Conservation (phyloP, 2,888 invertebrate species). For the Metacarcinus magister region DNA sequence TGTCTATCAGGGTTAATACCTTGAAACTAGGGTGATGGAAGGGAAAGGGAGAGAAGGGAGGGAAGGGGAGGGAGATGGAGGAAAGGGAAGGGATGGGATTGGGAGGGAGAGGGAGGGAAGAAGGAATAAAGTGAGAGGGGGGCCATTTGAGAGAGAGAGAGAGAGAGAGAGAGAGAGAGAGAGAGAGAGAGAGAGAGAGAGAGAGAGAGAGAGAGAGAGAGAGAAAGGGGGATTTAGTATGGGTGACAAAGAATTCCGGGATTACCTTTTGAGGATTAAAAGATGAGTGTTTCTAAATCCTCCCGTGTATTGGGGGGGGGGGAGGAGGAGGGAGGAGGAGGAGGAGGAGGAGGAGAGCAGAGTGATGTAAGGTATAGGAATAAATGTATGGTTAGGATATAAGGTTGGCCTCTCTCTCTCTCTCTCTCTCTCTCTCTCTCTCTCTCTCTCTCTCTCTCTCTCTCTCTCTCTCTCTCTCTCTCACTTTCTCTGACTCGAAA, state of each 20-base stretch:
- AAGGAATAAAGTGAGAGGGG: not conserved
- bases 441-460: slow-evolving; percentile 59
- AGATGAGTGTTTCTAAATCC: not conserved
- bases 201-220: not conserved
- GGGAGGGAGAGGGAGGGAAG: not conserved
- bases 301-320: not conserved
- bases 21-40: not conserved
- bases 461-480: not conserved
- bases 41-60: too few species aligned
- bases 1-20: not conserved
- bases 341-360: not conserved
- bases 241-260: slow-evolving; percentile 17
- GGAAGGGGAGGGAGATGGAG: not conserved
- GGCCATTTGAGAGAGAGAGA: not conserved
- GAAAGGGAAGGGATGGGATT: not conserved
- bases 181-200: not conserved
- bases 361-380: not conserved
- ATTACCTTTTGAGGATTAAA: slow-evolving; percentile 17
- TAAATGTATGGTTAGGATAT: not conserved
- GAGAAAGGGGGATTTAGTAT: not conserved
- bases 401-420: slow-evolving; percentile 52
- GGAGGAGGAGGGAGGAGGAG: not conserved
- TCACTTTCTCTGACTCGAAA: not conserved
- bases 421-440: slow-evolving; percentile 68
- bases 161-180: not conserved